Base-by-base conservation (phyloP, 2,797 vertebrate species). In the Xenops minutus region DNA sequence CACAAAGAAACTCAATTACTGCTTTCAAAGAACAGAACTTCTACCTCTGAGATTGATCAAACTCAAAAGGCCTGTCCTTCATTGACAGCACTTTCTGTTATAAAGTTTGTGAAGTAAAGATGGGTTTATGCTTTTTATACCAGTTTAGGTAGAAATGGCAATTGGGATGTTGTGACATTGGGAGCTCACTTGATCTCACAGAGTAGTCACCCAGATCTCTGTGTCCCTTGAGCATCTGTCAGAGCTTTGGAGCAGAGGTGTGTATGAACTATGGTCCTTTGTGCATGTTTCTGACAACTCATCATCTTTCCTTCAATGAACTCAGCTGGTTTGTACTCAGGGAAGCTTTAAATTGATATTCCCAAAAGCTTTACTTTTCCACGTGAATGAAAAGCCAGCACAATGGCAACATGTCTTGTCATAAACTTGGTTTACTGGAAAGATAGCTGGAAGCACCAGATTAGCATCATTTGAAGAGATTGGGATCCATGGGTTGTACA, bases 1-100 rank as follows among this genome's bases (percentile, higher is more conserved):
- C 36, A 87, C 56, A 76, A 92, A 79, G 67, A 88, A 96, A 88
- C 71, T 88, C 80, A 87, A 79, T 95, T 90, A 84, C 29, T 86
- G 12, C 34, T 85, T 95, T 93, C 71, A 90, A 85, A 91, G 77
- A 93, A 62, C 14, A 34, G 54, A 59, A 86, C 59, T 95, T 85
- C 67, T 90, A 30, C 77, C 68, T 85, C n/a, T 78, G 66, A 73
- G 61, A 76, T 64, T 90, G 89, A 67, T 79, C 80, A 79, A 56
- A 74, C 56, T 86, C 67, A 79, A 86, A 84, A 92, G 67, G 17
- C 48, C 49, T 37, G 32, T 62, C 37, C 69, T 75, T 93, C 48
- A 51, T 0, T 44, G 39, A 44, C 43, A 58, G 55, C 39, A 34
- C 37, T 81, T 93, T 79, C 37, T 71, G 14, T 37, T 90, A 7